Evolutionary conservation across 2,888 invertebrate genomes (phyloP), one percentile per base, ranked within the genome.

Genomic region (Nephrotoma flavescens): DNA sequence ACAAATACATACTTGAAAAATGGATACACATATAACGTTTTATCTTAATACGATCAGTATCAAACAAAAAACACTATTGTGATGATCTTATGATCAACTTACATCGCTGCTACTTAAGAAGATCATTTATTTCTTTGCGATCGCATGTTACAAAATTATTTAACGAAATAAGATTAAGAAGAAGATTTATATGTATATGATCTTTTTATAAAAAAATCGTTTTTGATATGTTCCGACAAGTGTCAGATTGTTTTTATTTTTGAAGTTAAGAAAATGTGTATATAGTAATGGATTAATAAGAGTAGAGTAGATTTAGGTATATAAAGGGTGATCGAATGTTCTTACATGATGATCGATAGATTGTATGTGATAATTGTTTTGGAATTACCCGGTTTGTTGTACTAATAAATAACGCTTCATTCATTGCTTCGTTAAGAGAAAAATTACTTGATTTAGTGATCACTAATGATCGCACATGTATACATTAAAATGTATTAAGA

Each of bases 31-130:
- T 57, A 15, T 9, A 71, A 31, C 9, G 9, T 31, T 44, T 85
- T 85, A 44, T 42, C 85, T 85, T 85, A 85, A 85, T 85, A 85
- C 85, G 44, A 85, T 85, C 85, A 85, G 44, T 85, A 44, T 42
- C 11, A n/a, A 42, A 85, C 42, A 42, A 85, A n/a, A 31, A 85
- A 85, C 85, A 85, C 85, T 85, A 44, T 85, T 85, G 85, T 85
- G 31, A 71, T 71, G 71, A 71, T 71, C 19, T 71, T 71, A 71
- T 31, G 31, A 71, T 71, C 71, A 71, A 71, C 71, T 71, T 71
- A 71, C 71, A 71, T 71, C 71, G 9, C 11, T 71, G 71, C 71
- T 71, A 71, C 71, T 71, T 71, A 71, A 71, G 31, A 71, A 71
- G 31, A 71, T 71, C 11, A 31, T 15, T 52, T 52, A n/a, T n/a